Conservation (phyloP, 1,140 invertebrate species). For the Sminthurides bifidus region DNA sequence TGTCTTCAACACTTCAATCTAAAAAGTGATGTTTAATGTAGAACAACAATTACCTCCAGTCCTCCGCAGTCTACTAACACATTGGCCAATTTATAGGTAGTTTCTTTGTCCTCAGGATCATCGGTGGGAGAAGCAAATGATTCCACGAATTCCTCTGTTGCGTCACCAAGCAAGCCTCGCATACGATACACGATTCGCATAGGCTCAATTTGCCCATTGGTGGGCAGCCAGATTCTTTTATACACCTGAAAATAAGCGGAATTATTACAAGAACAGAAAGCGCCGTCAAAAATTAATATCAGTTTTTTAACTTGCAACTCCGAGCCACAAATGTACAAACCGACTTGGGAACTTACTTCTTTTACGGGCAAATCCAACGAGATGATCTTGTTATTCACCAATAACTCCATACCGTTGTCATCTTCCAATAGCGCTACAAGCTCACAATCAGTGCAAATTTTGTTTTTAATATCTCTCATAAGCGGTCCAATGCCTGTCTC, state of each 20-base stretch:
- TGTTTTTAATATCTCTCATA: slow-evolving; percentile 98
- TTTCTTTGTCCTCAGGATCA: slow-evolving; percentile 84
- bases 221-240: slow-evolving; percentile 64
- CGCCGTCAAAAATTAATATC: not conserved
- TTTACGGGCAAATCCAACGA: slow-evolving; percentile 89
- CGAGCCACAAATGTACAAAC: too few species aligned
- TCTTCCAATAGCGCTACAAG: slow-evolving; percentile 90
- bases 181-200: slow-evolving; percentile 99
- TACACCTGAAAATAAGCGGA: slow-evolving; percentile 38
- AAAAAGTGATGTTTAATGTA: not conserved
- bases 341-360: slow-evolving; percentile 55
- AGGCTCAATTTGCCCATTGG: slow-evolving; percentile 72
- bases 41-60: slow-evolving; percentile 4
- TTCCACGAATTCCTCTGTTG: slow-evolving; percentile 96
- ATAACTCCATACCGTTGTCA: slow-evolving; percentile 95
- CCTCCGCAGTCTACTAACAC: slow-evolving; percentile 33
- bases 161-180: slow-evolving; percentile 90
- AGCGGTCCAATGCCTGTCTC: slow-evolving; percentile 88
- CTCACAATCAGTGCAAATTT: slow-evolving; percentile 95
- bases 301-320: not conserved
- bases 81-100: slow-evolving; percentile 68
- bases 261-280: slow-evolving; percentile 5
- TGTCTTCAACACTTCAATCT: too few species aligned
- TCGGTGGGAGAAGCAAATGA: slow-evolving; percentile 78
- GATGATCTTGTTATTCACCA: slow-evolving; percentile 99